Evolutionary conservation across 2,797 vertebrate species (phyloP).

Genomic region (Miichthys miiuy): DNA sequence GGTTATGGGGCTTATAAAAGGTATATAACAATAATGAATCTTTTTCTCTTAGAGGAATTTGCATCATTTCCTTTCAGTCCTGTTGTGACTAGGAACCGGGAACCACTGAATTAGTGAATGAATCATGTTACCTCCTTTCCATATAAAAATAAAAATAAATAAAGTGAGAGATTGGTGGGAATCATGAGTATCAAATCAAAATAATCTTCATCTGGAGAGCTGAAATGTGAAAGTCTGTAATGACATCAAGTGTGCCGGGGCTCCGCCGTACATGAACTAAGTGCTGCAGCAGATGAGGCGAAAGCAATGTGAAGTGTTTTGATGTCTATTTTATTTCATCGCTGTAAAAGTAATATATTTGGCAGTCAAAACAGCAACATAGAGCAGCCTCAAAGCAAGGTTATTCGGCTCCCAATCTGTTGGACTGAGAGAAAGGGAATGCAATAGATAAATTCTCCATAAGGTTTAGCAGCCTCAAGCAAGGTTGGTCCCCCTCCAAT

Average conservation of each 20-base stretch:
- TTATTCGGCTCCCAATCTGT: slow-evolving; percentile 80
- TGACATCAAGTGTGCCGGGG: slow-evolving; percentile 40
- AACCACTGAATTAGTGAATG: slow-evolving; percentile 22
- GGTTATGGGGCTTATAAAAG: neutral
- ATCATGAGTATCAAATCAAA: slow-evolving; percentile 38
- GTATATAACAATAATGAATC: too few relatives aligned
- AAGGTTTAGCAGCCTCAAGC: slow-evolving; percentile 82
- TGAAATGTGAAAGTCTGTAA: slow-evolving; percentile 36
- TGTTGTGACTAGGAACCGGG: neutral
- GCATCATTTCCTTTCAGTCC: neutral
- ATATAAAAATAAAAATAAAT: slow-evolving; percentile 1
- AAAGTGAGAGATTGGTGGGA: slow-evolving; percentile 7
- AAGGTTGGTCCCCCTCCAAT: slow-evolving; percentile 81
- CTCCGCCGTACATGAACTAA: slow-evolving; percentile 31
- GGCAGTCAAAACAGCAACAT: slow-evolving; percentile 77
- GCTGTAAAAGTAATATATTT: slow-evolving; percentile 76
- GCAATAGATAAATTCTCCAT: slow-evolving; percentile 81
- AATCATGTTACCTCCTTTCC: slow-evolving; percentile 13
- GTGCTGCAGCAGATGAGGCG: slow-evolving; percentile 45
- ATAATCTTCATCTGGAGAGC: slow-evolving; percentile 36
- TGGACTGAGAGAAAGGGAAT: slow-evolving; percentile 77
- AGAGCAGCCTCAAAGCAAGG: slow-evolving; percentile 79
- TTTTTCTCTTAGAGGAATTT: neutral
- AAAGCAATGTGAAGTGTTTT: slow-evolving; percentile 67
- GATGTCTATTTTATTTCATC: slow-evolving; percentile 77